These are phyloP conservation scores for Coenobita brevimanus DNA, from an alignment of 1,140 invertebrate species.

Conservation along the genomic window DNA sequence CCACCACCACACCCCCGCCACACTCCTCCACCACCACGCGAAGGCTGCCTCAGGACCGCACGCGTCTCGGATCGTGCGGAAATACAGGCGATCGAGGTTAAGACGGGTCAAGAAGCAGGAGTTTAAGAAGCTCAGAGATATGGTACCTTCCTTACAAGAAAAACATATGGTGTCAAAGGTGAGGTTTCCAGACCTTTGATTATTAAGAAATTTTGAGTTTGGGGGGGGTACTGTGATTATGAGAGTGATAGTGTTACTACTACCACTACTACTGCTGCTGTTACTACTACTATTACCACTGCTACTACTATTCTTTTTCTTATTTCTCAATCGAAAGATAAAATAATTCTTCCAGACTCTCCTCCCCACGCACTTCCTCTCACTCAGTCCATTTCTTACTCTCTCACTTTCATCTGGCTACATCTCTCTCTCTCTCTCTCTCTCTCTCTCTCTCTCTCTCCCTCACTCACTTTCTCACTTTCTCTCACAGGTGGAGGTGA, in stretches of 20 bases:
- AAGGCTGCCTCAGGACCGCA: constrained; percentile 44
- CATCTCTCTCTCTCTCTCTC: not conserved
- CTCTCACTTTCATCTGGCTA: not conserved
- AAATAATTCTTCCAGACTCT: too few species aligned
- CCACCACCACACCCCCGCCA: constrained; percentile 10
- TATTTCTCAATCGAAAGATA: too few species aligned
- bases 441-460: not conserved
- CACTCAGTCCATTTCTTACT: not conserved
- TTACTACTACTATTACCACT: too few species aligned
- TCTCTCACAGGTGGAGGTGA: constrained; percentile 72
- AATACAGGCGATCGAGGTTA: constrained; percentile 44
- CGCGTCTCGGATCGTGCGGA: constrained; percentile 43
- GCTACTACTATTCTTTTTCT: too few species aligned
- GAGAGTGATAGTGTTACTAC: too few species aligned
- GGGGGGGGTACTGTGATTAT: too few species aligned
- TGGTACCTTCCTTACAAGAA: constrained; percentile 70
- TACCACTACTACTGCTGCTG: too few species aligned
- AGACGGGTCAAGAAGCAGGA: constrained; percentile 63
- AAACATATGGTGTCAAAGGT: constrained; percentile 71
- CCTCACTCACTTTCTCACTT: not conserved
- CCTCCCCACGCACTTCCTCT: too few species aligned
- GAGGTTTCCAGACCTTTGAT: not conserved
- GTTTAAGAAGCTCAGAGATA: constrained; percentile 69
- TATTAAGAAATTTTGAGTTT: too few species aligned
- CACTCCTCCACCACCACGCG: not conserved